Conservation (phyloP, 2,888 invertebrate genomes). For the Agrochola macilenta region DNA sequence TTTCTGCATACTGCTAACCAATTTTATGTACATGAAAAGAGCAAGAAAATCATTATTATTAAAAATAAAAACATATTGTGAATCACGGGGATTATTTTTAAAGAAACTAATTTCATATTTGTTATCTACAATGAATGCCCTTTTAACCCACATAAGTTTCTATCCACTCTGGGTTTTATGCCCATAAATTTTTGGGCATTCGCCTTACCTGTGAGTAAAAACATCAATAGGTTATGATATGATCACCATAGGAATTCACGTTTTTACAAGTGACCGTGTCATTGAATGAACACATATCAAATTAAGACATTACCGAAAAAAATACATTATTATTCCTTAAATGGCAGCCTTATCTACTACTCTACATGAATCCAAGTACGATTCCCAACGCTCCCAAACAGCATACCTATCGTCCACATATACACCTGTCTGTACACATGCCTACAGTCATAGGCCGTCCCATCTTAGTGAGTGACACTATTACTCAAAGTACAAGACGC, state of each 20-base stretch:
- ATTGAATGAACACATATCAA: background rate
- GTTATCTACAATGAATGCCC: background rate
- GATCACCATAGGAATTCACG: background rate
- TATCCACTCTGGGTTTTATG: background rate
- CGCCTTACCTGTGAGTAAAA: background rate
- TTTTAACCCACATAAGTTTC: background rate
- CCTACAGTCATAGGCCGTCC: conserved; percentile 61
- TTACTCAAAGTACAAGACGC: conserved; percentile 68
- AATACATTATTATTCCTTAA: background rate
- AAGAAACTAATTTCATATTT: background rate
- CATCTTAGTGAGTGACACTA: conserved; percentile 73
- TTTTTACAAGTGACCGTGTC: background rate
- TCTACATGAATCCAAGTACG: background rate
- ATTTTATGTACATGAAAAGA: background rate
- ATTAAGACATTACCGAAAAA: background rate
- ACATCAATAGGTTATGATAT: no score
- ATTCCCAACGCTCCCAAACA: background rate
- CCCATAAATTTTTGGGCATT: background rate
- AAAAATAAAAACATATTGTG: background rate
- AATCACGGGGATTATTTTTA: background rate
- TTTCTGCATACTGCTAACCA: background rate
- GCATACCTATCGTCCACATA: background rate
- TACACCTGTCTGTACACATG: conserved; percentile 37
- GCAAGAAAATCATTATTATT: background rate
- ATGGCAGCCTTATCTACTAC: background rate